Evolutionary conservation across 2,113 vertebrate genomes (phyloP).

Genomic region (Poeciliopsis retropinna): DNA sequence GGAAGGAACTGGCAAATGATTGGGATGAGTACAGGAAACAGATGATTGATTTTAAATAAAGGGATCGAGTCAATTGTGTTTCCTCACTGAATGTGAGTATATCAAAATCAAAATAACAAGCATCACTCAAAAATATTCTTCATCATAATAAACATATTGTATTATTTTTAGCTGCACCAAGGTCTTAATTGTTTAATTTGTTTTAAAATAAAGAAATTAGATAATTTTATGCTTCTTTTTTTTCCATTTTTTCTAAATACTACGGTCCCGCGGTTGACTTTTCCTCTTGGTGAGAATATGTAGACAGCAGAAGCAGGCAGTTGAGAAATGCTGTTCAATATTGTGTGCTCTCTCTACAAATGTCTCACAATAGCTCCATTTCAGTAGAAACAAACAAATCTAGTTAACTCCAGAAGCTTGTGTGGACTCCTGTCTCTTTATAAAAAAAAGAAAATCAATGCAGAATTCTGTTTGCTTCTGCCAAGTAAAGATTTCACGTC

Average conservation of each 20-base stretch:
- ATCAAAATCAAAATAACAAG: too few relatives aligned
- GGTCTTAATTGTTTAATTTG: too few relatives aligned
- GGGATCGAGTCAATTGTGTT: too few relatives aligned
- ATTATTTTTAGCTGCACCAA: too few relatives aligned
- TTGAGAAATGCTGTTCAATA: not conserved
- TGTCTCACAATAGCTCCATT: conserved; percentile 47
- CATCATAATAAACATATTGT: too few relatives aligned
- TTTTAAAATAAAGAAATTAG: too few relatives aligned
- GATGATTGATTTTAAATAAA: too few relatives aligned
- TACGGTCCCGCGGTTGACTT: not conserved
- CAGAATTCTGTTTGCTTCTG: conserved; percentile 66
- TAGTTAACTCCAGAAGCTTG: conserved; percentile 58
- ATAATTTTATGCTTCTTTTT: too few relatives aligned
- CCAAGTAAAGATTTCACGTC: conserved; percentile 76
- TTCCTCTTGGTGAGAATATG: not conserved
- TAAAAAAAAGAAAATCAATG: conserved; percentile 54
- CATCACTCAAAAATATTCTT: too few relatives aligned
- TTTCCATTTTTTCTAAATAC: not conserved
- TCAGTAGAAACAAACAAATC: conserved; percentile 66
- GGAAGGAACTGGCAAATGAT: too few relatives aligned
- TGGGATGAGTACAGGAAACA: too few relatives aligned
- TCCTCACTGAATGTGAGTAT: too few relatives aligned
- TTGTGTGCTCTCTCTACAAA: conserved; percentile 42
- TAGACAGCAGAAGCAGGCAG: not conserved
- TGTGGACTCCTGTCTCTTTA: conserved; percentile 28